Percentiles rank a stretch among this genome's conserved stretches.
Evolutionary conservation across 2,888 invertebrate species (phyloP).

Genomic region (Amaurobius ferox): DNA sequence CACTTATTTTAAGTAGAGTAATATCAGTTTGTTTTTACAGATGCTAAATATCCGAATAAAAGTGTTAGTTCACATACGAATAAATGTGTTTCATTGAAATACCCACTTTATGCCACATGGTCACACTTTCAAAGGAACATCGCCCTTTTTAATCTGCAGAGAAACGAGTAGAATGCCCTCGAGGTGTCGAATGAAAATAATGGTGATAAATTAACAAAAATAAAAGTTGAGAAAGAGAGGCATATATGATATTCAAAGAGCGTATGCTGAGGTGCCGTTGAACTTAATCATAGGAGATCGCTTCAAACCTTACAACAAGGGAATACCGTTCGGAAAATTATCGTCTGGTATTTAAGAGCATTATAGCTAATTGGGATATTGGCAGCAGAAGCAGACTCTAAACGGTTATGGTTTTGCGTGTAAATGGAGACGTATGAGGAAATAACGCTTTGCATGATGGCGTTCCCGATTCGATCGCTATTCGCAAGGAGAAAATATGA

Average conservation of each 20-base stretch:
- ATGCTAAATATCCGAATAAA: no score
- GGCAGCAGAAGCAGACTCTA: not conserved
- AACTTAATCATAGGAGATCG: not conserved
- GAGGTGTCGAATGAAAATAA: not conserved
- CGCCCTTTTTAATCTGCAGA: conserved; percentile 14
- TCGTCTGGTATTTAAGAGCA: not conserved
- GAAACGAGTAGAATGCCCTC: not conserved
- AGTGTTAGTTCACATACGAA: no score
- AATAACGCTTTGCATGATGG: not conserved
- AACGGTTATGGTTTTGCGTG: not conserved
- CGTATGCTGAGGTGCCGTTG: not conserved
- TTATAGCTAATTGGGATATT: not conserved
- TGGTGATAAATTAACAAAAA: conserved; percentile 16
- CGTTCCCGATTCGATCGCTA: not conserved
- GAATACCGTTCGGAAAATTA: not conserved
- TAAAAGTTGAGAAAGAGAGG: not conserved
- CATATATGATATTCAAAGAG: not conserved
- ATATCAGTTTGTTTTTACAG: no score
- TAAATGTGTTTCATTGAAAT: no score
- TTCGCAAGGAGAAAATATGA: not conserved
- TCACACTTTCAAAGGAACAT: not conserved
- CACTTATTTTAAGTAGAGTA: no score
- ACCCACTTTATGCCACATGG: not conserved
- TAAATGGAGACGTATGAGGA: conserved; percentile 2
- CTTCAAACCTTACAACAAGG: not conserved